phyloP scores from a whole-genome alignment of 2,113 vertebrate genomes.

The Eira barbara region DNA sequence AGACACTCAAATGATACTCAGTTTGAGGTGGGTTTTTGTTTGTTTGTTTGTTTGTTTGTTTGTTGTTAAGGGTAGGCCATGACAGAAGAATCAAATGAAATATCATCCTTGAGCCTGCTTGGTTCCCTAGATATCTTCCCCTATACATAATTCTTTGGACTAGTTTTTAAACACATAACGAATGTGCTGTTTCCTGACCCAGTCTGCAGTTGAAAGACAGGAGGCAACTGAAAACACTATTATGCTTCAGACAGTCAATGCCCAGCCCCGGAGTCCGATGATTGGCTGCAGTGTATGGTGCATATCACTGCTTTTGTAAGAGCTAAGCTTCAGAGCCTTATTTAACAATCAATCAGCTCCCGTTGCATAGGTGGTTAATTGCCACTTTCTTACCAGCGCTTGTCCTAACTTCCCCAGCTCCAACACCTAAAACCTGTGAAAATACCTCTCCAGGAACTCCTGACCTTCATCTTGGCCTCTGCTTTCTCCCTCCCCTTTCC shows the following conservation, averaged over 20 bases:
- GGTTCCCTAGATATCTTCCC: not conserved
- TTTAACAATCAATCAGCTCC: conserved; percentile 38
- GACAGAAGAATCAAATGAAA: not conserved
- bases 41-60: not conserved
- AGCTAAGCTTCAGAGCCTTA: not conserved
- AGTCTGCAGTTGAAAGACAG: not conserved
- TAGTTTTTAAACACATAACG: not conserved
- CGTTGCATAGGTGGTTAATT: not conserved
- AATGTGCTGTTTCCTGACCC: not conserved
- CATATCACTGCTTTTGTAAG: not conserved
- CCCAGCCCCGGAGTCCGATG: not conserved
- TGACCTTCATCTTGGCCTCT: not conserved
- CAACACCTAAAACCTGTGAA: conserved; percentile 55
- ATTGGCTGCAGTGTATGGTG: not conserved
- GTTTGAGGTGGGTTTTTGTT: not conserved
- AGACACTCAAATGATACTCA: not conserved
- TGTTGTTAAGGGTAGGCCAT: not conserved
- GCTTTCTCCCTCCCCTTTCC: conserved; percentile 4
- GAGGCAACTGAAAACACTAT: not conserved
- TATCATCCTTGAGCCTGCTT: not conserved
- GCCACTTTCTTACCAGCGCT: conserved; percentile 17
- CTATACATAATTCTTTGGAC: not conserved
- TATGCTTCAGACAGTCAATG: not conserved
- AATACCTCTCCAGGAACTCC: not conserved
- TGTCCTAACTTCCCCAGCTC: conserved; percentile 12